These are phyloP conservation scores for Menidia beryllina DNA, from an alignment of 2,113 vertebrate genomes.

Conservation along the genomic window DNA sequence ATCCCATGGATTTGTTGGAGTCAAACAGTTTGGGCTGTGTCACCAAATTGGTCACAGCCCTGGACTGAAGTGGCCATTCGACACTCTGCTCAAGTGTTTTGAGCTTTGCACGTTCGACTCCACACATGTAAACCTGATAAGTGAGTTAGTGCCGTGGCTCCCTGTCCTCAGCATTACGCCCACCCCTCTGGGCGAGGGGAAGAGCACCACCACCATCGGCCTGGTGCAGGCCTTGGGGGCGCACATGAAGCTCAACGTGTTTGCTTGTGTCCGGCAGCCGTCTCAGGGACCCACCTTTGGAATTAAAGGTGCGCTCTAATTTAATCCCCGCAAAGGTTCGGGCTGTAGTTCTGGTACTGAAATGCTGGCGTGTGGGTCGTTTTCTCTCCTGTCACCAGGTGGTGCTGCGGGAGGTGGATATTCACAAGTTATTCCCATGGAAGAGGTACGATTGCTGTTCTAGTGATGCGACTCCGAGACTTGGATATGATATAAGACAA, in stretches of 20 bases:
- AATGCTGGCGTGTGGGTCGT: background rate
- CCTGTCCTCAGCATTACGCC: constrained; percentile 90
- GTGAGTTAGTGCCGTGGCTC: background rate
- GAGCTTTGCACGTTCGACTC: too few species aligned
- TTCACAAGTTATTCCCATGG: constrained; percentile 98
- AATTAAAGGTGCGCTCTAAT: constrained; percentile 89
- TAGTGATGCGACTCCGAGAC: background rate
- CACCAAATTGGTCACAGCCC: too few species aligned
- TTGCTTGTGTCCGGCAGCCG: constrained; percentile 96
- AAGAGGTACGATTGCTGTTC: constrained; percentile 87
- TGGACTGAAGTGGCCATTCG: too few species aligned
- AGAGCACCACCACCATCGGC: constrained; percentile 96
- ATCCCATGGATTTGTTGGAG: too few species aligned
- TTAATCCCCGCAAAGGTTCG: background rate
- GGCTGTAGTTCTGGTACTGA: background rate
- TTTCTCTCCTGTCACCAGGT: constrained; percentile 81
- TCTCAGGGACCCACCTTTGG: constrained; percentile 99
- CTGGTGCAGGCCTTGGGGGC: constrained; percentile 94
- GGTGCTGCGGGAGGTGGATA: constrained; percentile 98
- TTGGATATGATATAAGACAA: background rate
- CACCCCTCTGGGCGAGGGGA: constrained; percentile 96
- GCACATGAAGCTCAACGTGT: constrained; percentile 92
- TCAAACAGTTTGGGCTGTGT: too few species aligned
- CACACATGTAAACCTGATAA: background rate
- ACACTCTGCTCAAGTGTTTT: too few species aligned